A percentile compares a stretch with the other conserved stretches of the same genome.
These are phyloP conservation scores for Gymnocephalus cernua DNA, from an alignment of 2,113 vertebrate species.

Conservation along the genomic window DNA sequence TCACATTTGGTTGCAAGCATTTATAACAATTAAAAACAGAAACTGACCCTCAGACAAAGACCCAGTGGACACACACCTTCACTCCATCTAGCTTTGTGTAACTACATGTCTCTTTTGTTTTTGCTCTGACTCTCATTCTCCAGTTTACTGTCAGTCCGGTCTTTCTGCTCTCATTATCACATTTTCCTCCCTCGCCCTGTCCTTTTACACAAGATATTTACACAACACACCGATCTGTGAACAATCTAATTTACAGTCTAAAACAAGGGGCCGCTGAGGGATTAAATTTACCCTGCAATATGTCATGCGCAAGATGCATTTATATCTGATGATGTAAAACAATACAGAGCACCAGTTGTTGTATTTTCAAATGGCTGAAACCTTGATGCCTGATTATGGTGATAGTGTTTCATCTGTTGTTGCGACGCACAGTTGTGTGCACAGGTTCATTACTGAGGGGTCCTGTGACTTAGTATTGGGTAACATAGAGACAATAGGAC, in stretches of 20 bases:
- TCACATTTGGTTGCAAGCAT: not conserved
- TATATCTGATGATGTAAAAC: slow-evolving; percentile 66
- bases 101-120: not conserved
- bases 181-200: slow-evolving; percentile 38
- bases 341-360: slow-evolving; percentile 57
- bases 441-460: slow-evolving; percentile 49
- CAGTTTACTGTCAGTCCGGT: slow-evolving; percentile 27
- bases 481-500: slow-evolving; percentile 61
- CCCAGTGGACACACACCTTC: not conserved
- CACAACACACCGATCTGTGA: slow-evolving; percentile 54
- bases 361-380: slow-evolving; percentile 54
- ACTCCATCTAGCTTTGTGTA: not conserved
- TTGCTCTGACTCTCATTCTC: not conserved
- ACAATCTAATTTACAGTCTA: slow-evolving; percentile 60
- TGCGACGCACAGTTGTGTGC: slow-evolving; percentile 24
- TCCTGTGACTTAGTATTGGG: slow-evolving; percentile 63
- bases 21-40: not conserved
- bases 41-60: not conserved
- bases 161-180: slow-evolving; percentile 58
- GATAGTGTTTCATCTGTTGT: slow-evolving; percentile 62
- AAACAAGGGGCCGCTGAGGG: slow-evolving; percentile 41
- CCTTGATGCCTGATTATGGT: slow-evolving; percentile 61
- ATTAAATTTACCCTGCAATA: slow-evolving; percentile 54
- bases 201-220: slow-evolving; percentile 54
- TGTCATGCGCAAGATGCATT: slow-evolving; percentile 44